phyloP scores from a whole-genome alignment of 2,113 vertebrate species.

The Calyptomena viridis region DNA sequence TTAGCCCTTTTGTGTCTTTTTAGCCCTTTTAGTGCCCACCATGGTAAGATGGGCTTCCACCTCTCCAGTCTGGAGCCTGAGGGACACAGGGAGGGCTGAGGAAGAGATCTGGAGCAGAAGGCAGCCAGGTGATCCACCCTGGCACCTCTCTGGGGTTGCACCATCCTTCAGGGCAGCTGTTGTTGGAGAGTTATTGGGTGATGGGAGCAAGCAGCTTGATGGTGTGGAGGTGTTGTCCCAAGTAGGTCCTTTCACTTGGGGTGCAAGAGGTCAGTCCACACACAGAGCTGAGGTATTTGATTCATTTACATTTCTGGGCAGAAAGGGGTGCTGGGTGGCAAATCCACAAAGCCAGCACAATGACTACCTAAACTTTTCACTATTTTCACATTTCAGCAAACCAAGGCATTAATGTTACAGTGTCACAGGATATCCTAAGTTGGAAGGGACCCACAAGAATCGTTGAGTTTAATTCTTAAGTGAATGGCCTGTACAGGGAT shows the following conservation, averaged over 20 bases:
- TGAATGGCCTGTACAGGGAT: too few relatives aligned
- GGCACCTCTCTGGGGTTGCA: too few relatives aligned
- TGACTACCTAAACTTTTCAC: neutral
- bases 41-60: neutral
- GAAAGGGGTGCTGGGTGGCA: neutral
- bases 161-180: neutral
- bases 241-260: neutral
- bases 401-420: neutral
- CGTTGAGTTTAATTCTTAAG: too few relatives aligned
- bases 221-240: neutral
- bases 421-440: too few relatives aligned
- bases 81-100: neutral
- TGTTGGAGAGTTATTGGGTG: too few relatives aligned
- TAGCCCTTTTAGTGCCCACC: neutral
- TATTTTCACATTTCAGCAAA: neutral
- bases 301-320: neutral
- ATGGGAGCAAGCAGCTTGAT: neutral
- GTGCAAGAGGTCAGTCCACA: neutral
- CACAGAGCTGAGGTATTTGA: neutral
- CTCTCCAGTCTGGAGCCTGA: neutral
- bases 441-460: too few relatives aligned
- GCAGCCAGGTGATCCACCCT: neutral
- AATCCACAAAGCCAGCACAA: neutral
- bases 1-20: neutral
- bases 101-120: neutral